Conservation (phyloP, 2,888 invertebrate genomes). For the Trichopoda pennipes region DNA sequence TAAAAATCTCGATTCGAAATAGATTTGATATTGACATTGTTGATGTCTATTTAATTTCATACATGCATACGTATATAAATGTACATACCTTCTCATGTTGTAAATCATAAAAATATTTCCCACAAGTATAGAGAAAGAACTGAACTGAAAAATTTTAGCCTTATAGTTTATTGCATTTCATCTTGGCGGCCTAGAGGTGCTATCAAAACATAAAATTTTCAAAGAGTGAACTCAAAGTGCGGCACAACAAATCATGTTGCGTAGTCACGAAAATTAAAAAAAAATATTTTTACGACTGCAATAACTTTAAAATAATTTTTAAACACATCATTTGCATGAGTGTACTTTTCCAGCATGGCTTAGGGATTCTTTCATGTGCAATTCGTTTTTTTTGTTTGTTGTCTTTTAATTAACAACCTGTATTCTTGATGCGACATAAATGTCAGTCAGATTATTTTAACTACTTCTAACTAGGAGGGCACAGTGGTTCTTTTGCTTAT, state of each 20-base stretch:
- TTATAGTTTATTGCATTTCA: conserved; percentile 51
- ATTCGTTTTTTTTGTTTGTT: conserved; percentile 14
- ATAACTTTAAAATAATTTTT: conserved; percentile 28
- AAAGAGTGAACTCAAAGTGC: conserved; percentile 1
- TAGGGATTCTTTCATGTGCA: conserved; percentile 49
- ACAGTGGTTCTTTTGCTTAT: conserved; percentile 24
- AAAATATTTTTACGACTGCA: conserved; percentile 28
- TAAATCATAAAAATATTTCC: conserved; percentile 58
- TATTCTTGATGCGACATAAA: conserved; percentile 58
- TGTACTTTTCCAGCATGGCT: conserved; percentile 5
- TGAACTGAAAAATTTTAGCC: not conserved
- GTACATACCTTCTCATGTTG: conserved; percentile 3
- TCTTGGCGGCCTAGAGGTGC: conserved; percentile 43
- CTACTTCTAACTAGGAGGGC: conserved; percentile 25
- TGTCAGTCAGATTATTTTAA: conserved; percentile 56
- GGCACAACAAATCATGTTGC: conserved; percentile 23
- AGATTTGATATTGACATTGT: too few species aligned
- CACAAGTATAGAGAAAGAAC: conserved; percentile 27
- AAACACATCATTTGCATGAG: conserved; percentile 8
- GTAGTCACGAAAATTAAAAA: not conserved
- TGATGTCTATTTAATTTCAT: too few species aligned
- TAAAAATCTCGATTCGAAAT: too few species aligned
- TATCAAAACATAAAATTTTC: conserved; percentile 41
- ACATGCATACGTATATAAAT: too few species aligned
- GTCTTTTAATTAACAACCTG: conserved; percentile 62